Evolutionary conservation across 2,113 vertebrate species (phyloP), one percentile per base, ranked within the genome.

Genomic region (Anoura caudifer): DNA sequence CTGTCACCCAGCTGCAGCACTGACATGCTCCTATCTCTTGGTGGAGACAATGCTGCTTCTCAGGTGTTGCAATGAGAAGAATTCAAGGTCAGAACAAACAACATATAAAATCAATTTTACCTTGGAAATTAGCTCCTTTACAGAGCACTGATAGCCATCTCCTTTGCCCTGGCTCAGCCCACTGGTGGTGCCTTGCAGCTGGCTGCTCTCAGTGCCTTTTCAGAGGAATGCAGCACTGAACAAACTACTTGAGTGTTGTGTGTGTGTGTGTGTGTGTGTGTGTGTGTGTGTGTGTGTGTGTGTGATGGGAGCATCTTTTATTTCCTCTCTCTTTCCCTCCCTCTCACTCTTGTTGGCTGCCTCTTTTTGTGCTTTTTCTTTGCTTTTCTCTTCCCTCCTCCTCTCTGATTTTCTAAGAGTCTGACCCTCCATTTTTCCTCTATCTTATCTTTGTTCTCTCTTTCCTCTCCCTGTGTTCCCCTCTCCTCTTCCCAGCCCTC

Each of bases 31-130:
- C 0, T 26, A 16, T 73, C 54, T 85, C 65, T 54, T 52, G 67
- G 31, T 86, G 2, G 41, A 36, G 63, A 91, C 86, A 59, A 5
- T 4, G 54, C 43, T 59, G 54, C 63, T 63, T 79, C 81, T 94
- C 41, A 7, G 81, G 81, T 4, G 0, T 70, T 3, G 3, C 13
- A 16, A 38, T 0, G 76, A 79, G 90, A 17, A 24, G 76, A 82
- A 95, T 56, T 87, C 97, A 95, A 97, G 96, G 97, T 94, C 97
- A 90, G 94, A 96, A 83, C 95, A 95, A 92, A 96, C 84, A 86
- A 97, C 92, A 82, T 24, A 65, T 36, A 79, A 92, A 96, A 97
- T 94, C 91, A 86, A 90, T 94, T 93, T 77, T 75, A 96, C 87
- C 73, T 75, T n/a, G 87, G 95, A 96, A 97, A 24, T 43, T 1